phyloP scores from a whole-genome alignment of 2,113 vertebrate genomes.

The Limnothrissa miodon region DNA sequence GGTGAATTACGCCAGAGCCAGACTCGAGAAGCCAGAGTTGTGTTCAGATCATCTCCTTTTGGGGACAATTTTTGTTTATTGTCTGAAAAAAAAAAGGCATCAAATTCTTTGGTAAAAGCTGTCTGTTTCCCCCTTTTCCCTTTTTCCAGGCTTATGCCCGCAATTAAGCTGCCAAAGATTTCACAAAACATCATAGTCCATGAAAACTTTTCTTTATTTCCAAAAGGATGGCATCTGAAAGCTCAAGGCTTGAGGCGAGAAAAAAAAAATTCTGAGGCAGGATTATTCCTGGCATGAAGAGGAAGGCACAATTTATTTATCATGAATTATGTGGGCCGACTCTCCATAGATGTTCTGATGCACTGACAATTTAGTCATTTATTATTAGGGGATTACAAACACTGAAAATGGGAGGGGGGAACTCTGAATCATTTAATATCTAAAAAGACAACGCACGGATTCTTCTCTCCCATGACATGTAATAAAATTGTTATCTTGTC shows the following conservation, averaged over 20 bases:
- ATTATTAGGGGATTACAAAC: slow-evolving; percentile 43
- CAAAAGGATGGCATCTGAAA: slow-evolving; percentile 25
- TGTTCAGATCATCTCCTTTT: slow-evolving; percentile 7
- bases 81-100: background rate
- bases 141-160: background rate
- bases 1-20: slow-evolving; percentile 28
- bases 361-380: slow-evolving; percentile 29
- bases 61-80: slow-evolving; percentile 19
- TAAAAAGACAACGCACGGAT: slow-evolving; percentile 40
- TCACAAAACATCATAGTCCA: background rate
- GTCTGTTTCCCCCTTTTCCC: background rate
- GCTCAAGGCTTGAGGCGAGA: background rate
- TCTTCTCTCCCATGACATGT: slow-evolving; percentile 26
- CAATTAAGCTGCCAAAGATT: slow-evolving; percentile 9
- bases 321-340: slow-evolving; percentile 17
- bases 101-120: background rate
- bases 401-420: slow-evolving; percentile 33
- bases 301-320: slow-evolving; percentile 21
- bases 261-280: slow-evolving; percentile 18
- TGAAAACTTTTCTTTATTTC: slow-evolving; percentile 23
- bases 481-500: slow-evolving; percentile 52
- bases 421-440: slow-evolving; percentile 44
- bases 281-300: slow-evolving; percentile 31
- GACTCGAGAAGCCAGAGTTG: background rate
- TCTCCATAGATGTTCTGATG: slow-evolving; percentile 30